phyloP scores from a whole-genome alignment of 2,888 invertebrate species.

The Cerastis leucographa region DNA sequence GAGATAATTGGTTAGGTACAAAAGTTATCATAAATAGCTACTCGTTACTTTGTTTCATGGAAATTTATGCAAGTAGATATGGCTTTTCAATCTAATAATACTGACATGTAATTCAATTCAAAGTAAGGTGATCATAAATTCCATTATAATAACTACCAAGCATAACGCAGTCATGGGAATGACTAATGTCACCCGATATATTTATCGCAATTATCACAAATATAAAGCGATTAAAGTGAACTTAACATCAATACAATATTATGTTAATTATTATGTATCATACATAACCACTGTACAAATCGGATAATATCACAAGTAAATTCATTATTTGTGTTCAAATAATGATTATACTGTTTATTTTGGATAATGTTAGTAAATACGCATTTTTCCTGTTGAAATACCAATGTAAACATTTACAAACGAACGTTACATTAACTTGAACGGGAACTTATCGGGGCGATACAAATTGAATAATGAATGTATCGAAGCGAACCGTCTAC shows the following conservation, averaged over 20 bases:
- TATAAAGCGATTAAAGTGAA: slow-evolving; percentile 48
- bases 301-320: slow-evolving; percentile 26
- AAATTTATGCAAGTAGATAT: neutral
- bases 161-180: slow-evolving; percentile 44
- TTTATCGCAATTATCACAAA: slow-evolving; percentile 45
- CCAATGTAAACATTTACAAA: slow-evolving; percentile 30
- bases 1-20: neutral
- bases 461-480: slow-evolving; percentile 26
- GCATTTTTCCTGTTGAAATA: slow-evolving; percentile 39
- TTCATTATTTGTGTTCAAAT: slow-evolving; percentile 7
- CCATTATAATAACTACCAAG: slow-evolving; percentile 30
- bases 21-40: neutral
- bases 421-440: neutral
- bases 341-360: slow-evolving; percentile 33
- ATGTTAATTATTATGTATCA: slow-evolving; percentile 9
- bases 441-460: slow-evolving; percentile 26
- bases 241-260: slow-evolving; percentile 26
- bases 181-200: slow-evolving; percentile 49
- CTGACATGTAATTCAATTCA: slow-evolving; percentile 41
- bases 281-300: slow-evolving; percentile 19
- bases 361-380: slow-evolving; percentile 6
- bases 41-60: neutral
- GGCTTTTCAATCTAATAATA: slow-evolving; percentile 23
- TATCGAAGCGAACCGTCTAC: slow-evolving; percentile 33
- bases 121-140: slow-evolving; percentile 44